phyloP scores from a whole-genome alignment of 1,140 invertebrate species.

The Pomacea maculata region DNA sequence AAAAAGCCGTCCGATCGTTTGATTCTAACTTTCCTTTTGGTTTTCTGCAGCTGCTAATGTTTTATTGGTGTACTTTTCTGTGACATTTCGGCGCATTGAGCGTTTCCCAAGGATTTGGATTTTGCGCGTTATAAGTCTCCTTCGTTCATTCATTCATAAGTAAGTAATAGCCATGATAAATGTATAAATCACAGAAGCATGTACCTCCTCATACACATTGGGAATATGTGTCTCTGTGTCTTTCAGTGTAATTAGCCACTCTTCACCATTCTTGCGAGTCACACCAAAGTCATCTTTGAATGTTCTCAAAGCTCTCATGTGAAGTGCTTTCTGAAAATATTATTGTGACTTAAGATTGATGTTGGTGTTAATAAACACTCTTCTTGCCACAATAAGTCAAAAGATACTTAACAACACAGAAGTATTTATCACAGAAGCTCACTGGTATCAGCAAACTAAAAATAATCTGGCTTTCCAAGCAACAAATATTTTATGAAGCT shows the following conservation, averaged over 20 bases:
- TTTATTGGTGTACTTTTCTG: no score
- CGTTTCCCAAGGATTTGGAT: no score
- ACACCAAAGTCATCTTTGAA: conserved; percentile 67
- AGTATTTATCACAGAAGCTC: no score
- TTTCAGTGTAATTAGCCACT: conserved; percentile 68
- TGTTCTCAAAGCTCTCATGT: conserved; percentile 66
- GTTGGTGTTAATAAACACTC: neutral
- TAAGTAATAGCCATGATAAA: neutral
- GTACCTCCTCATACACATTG: conserved; percentile 68
- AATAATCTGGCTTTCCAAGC: no score
- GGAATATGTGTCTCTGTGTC: conserved; percentile 70
- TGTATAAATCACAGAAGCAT: neutral
- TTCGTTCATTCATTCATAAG: no score
- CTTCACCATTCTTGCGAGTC: conserved; percentile 68
- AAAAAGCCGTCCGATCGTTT: no score
- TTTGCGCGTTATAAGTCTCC: no score
- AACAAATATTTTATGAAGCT: no score
- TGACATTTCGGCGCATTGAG: no score
- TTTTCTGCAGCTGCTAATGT: no score
- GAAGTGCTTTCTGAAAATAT: conserved; percentile 65
- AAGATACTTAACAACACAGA: neutral
- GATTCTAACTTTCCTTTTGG: no score
- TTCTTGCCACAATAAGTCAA: neutral
- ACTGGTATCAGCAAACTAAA: no score
- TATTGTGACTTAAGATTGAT: neutral